Percentiles rank a stretch among this genome's conserved stretches.
Conservation (phyloP, 2,113 vertebrate species). For the Cyprinodon brontotheroides region DNA sequence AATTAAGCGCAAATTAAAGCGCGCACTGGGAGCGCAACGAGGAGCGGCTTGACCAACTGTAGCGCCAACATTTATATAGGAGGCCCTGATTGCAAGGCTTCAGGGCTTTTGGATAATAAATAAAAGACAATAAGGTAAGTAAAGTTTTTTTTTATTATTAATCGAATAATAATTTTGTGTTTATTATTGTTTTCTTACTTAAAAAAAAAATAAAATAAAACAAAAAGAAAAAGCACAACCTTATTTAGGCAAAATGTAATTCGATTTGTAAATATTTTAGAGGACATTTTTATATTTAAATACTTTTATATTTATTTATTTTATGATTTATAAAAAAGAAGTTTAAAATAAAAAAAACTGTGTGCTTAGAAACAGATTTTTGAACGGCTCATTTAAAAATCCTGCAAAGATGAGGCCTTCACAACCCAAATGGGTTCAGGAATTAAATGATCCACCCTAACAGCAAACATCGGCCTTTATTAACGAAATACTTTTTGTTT, state of each 20-base stretch:
- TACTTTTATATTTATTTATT: background rate
- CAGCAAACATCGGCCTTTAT: background rate
- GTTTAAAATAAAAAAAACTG: too few relatives aligned
- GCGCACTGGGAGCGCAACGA: conserved; percentile 1
- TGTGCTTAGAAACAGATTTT: background rate
- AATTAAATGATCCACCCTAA: background rate
- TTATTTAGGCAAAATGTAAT: background rate
- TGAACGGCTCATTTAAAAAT: background rate
- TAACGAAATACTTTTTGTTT: background rate
- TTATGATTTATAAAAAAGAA: too few relatives aligned
- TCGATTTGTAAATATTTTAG: background rate
- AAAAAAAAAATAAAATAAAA: background rate
- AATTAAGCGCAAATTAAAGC: conserved; percentile 32
- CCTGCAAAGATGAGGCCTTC: background rate
- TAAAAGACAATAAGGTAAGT: too few relatives aligned
- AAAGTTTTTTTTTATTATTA: background rate
- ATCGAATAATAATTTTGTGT: background rate
- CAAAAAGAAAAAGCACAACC: background rate
- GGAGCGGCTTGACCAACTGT: background rate
- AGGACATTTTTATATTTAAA: background rate
- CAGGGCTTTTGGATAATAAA: background rate
- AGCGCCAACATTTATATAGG: background rate
- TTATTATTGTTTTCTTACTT: background rate
- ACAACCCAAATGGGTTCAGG: background rate
- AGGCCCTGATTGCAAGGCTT: conserved; percentile 19